Conservation (phyloP, 2,797 vertebrate genomes). For the Alfaro cultratus region DNA sequence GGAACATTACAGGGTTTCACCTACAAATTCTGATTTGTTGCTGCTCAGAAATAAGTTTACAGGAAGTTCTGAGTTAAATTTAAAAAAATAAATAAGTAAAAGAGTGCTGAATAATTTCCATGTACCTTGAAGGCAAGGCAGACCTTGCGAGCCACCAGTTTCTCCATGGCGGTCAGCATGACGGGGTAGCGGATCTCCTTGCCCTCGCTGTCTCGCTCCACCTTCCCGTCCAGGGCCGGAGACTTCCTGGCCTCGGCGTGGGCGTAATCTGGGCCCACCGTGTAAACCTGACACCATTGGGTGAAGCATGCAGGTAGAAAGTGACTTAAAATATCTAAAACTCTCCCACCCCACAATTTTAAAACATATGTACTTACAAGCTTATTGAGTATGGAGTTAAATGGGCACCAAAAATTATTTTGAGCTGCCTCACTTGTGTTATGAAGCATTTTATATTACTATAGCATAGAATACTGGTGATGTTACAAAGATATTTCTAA, state of each 20-base stretch:
- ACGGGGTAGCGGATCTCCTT: constrained; percentile 98
- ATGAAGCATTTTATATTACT: background rate
- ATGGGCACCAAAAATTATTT: background rate
- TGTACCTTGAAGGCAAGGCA: constrained; percentile 96
- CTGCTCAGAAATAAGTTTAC: background rate
- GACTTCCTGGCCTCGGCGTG: constrained; percentile 98
- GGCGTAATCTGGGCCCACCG: constrained; percentile 97
- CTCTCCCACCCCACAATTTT: background rate
- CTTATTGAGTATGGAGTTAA: background rate
- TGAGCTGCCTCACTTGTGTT: background rate
- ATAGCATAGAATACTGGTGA: background rate
- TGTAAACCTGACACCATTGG: constrained; percentile 88
- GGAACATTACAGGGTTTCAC: no score
- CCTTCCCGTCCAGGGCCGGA: constrained; percentile 96
- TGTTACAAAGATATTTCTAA: background rate
- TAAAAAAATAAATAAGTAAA: background rate
- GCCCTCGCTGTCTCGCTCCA: constrained; percentile 96
- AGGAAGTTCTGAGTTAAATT: background rate
- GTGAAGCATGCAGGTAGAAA: background rate
- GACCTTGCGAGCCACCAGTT: constrained; percentile 96
- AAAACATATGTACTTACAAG: background rate
- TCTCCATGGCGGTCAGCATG: constrained; percentile 99
- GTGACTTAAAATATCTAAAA: background rate
- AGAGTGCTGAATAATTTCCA: background rate
- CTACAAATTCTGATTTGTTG: background rate